Evolutionary conservation across 2,888 invertebrate genomes (phyloP).

Genomic region (Harpalus rufipes): DNA sequence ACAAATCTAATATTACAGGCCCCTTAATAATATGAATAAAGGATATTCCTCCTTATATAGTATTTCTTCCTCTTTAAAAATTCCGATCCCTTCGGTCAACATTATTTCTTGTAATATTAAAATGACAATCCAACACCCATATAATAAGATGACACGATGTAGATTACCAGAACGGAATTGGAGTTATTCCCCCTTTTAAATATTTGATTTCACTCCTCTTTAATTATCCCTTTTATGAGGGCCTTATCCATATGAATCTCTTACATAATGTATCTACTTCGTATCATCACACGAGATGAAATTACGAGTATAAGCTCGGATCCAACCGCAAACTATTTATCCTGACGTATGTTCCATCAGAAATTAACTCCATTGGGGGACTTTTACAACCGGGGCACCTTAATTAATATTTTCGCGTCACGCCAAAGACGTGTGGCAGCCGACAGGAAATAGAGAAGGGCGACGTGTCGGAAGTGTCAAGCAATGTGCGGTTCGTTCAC

Average conservation of each 20-base stretch:
- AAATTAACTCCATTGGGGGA: conserved; percentile 29
- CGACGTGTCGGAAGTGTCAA: conserved; percentile 60
- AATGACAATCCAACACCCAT: background rate
- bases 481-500: conserved; percentile 66
- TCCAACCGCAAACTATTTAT: conserved; percentile 15
- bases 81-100: no score
- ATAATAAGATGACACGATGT: background rate
- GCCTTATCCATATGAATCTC: conserved; percentile 3
- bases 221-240: conserved; percentile 31
- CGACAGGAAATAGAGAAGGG: background rate
- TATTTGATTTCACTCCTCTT: conserved; percentile 30
- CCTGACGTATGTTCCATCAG: conserved; percentile 14
- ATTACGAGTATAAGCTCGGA: conserved; percentile 20
- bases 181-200: conserved; percentile 12
- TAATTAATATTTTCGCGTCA: conserved; percentile 42
- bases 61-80: no score
- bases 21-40: no score
- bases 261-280: background rate
- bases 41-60: no score
- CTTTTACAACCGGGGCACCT: conserved; percentile 37
- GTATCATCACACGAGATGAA: conserved; percentile 29
- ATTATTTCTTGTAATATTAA: background rate
- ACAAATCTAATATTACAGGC: no score
- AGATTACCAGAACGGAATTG: conserved; percentile 5
- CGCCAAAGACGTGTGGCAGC: background rate